Conservation (phyloP, 2,888 invertebrate species). For the Drosophila pullipes region DNA sequence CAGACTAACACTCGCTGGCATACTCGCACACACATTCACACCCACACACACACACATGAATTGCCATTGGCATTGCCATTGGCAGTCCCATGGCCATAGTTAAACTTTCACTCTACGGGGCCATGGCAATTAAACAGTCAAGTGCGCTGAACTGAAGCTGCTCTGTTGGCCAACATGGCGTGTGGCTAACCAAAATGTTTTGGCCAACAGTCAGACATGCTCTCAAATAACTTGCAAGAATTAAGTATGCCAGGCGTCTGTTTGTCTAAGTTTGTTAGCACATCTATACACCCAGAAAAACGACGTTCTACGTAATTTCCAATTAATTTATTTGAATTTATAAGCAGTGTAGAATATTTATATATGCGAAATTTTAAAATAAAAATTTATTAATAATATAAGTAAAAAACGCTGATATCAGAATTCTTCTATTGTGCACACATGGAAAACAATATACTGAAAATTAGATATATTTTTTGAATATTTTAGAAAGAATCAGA, state of each 20-base stretch:
- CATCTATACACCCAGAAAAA: slow-evolving; percentile 16
- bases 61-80: slow-evolving; percentile 6
- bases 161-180: slow-evolving; percentile 8
- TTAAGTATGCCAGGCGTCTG: slow-evolving; percentile 29
- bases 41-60: slow-evolving; percentile 8
- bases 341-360: neutral
- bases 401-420: neutral
- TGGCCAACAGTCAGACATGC: slow-evolving; percentile 26
- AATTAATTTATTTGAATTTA: neutral
- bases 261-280: slow-evolving; percentile 21
- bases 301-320: neutral
- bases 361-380: neutral
- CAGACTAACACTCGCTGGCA: slow-evolving; percentile 8
- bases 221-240: slow-evolving; percentile 31
- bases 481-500: no score
- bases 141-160: slow-evolving; percentile 33
- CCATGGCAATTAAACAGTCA: slow-evolving; percentile 63
- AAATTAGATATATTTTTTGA: no score
- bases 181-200: slow-evolving; percentile 44
- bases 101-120: slow-evolving; percentile 34
- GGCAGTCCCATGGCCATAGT: slow-evolving; percentile 10
- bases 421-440: neutral
- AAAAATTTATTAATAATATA: neutral
- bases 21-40: slow-evolving; percentile 17
- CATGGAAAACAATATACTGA: neutral